Evolutionary conservation across 2,797 vertebrate species (phyloP).

Genomic region (Danio aesculapii): DNA sequence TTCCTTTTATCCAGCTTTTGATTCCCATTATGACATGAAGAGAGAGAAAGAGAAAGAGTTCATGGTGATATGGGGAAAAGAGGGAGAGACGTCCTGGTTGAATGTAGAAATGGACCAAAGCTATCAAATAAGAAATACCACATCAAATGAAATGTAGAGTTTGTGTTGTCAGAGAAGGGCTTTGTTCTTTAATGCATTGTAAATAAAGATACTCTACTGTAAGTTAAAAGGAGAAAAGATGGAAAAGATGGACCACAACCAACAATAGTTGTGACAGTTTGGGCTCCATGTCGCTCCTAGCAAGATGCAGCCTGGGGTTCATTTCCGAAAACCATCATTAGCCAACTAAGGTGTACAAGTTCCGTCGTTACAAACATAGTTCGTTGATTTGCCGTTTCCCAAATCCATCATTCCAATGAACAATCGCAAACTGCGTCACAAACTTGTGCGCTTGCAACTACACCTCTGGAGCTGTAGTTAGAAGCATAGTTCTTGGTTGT

Average conservation of each 20-base stretch:
- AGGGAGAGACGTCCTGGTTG: neutral
- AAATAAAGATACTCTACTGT: neutral
- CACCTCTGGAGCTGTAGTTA: too few species aligned
- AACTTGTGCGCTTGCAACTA: too few species aligned
- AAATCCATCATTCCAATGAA: too few species aligned
- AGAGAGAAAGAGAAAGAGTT: constrained; percentile 22
- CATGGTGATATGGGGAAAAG: neutral
- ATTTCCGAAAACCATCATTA: too few species aligned
- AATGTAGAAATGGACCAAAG: neutral
- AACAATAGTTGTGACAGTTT: neutral
- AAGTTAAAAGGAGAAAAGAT: neutral
- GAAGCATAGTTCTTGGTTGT: too few species aligned
- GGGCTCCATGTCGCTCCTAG: too few species aligned
- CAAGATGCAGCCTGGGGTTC: too few species aligned
- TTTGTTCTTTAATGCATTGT: neutral
- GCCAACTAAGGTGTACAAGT: too few species aligned
- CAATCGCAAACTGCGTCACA: too few species aligned
- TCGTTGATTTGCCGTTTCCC: too few species aligned
- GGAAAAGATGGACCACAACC: neutral
- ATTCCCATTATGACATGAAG: constrained; percentile 55
- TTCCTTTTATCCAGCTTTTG: constrained; percentile 71
- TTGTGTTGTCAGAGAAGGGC: neutral
- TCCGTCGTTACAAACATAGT: too few species aligned
- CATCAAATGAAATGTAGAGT: neutral
- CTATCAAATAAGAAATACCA: too few species aligned